These are phyloP conservation scores for Crocallis elinguaria DNA, from an alignment of 2,888 invertebrate species.

Conservation along the genomic window DNA sequence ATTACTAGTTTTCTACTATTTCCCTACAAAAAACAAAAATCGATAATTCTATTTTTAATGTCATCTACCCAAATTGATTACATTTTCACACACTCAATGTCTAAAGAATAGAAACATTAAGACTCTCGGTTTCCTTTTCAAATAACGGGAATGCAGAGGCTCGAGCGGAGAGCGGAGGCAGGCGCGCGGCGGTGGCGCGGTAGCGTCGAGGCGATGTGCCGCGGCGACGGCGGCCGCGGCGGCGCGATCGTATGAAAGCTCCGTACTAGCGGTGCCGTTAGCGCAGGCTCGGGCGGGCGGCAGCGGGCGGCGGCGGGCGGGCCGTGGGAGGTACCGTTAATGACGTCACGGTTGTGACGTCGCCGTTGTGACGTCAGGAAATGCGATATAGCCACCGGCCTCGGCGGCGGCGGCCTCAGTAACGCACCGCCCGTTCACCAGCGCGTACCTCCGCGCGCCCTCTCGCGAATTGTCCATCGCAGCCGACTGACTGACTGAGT, in stretches of 20 bases:
- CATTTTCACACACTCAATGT: neutral
- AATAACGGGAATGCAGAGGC: neutral
- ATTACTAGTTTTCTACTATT: too few relatives aligned
- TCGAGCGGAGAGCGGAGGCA: constrained; percentile 23
- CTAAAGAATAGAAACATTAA: neutral
- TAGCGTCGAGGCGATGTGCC: constrained; percentile 47
- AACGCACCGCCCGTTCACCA: constrained; percentile 82
- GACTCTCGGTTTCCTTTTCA: neutral
- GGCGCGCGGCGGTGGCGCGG: constrained; percentile 45
- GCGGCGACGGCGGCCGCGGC: constrained; percentile 27
- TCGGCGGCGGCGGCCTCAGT: constrained; percentile 84
- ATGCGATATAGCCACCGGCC: constrained; percentile 83
- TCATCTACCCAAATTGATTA: too few relatives aligned
- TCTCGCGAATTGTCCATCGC: constrained; percentile 63
- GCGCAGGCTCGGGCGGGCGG: constrained; percentile 83
- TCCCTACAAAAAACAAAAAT: too few relatives aligned
- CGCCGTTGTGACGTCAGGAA: constrained; percentile 79
- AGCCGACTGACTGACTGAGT: constrained; percentile 71
- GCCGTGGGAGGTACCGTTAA: constrained; percentile 84
- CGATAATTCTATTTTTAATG: too few relatives aligned
- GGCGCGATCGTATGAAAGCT: constrained; percentile 74
- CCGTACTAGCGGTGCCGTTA: constrained; percentile 83
- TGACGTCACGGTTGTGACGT: constrained; percentile 80
- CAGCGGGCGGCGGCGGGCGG: constrained; percentile 75
- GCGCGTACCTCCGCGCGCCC: constrained; percentile 71